Percentiles rank a stretch among this genome's conserved stretches.
Evolutionary conservation across 2,113 vertebrate species (phyloP).

Genomic region (Platanista minor): DNA sequence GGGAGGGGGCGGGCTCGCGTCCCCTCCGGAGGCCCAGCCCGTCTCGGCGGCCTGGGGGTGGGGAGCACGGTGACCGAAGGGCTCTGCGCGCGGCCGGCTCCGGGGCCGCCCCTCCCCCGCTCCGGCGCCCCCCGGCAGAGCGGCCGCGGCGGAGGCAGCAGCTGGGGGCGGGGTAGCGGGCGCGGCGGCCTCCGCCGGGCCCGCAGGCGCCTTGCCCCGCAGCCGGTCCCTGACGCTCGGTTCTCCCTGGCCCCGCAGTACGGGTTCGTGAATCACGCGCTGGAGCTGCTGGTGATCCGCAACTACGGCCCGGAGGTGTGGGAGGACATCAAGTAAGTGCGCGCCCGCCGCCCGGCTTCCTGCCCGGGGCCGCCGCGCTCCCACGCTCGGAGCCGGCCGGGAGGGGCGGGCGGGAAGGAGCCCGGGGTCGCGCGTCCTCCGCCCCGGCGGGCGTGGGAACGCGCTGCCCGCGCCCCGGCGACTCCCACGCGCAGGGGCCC

Average conservation of each 20-base stretch:
- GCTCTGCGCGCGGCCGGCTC: too few relatives aligned
- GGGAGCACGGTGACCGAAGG: background rate
- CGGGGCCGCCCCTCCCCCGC: too few relatives aligned
- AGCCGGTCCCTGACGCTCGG: background rate
- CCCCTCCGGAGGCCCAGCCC: background rate
- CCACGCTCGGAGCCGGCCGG: conserved; percentile 50
- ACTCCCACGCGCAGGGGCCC: conserved; percentile 25
- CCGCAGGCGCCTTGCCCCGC: background rate
- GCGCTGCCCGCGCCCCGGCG: background rate
- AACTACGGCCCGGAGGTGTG: conserved; percentile 97
- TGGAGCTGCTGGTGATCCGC: conserved; percentile 96
- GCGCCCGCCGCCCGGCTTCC: background rate
- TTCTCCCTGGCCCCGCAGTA: conserved; percentile 84
- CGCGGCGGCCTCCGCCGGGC: accelerated
- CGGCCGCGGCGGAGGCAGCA: too few relatives aligned
- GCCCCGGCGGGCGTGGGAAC: conserved; percentile 67
- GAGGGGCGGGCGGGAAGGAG: background rate
- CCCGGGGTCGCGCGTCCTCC: conserved; percentile 42
- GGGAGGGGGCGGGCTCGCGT: background rate
- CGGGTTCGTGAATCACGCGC: conserved; percentile 97
- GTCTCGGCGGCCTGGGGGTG: background rate
- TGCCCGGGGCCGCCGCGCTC: conserved; percentile 30
- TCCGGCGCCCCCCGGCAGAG: too few relatives aligned
- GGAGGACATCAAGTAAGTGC: conserved; percentile 99
- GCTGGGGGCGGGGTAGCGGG: background rate